These are phyloP conservation scores for Zelostemma sp. DNA, from an alignment of 1,140 invertebrate species.

Conservation along the genomic window DNA sequence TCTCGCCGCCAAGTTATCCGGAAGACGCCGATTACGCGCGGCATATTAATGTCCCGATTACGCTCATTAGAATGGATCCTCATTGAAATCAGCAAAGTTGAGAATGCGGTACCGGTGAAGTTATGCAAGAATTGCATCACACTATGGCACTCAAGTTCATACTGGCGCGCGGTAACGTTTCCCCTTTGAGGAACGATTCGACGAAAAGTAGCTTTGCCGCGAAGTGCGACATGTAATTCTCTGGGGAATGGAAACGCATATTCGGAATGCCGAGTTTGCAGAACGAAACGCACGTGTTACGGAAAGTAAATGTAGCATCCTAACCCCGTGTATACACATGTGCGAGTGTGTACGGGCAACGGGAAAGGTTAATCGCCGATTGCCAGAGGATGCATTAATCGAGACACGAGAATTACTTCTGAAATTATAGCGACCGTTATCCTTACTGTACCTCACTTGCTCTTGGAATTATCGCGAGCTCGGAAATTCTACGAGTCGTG, in stretches of 20 bases:
- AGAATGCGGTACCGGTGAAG: too few species aligned
- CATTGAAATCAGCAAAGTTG: too few species aligned
- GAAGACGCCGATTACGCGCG: slow-evolving; percentile 45
- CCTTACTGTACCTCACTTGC: slow-evolving; percentile 37
- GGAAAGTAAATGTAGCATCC: slow-evolving; percentile 34
- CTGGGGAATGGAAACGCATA: slow-evolving; percentile 25
- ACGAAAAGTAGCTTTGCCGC: slow-evolving; percentile 23
- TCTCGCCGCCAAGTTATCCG: slow-evolving; percentile 31
- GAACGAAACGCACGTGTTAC: slow-evolving; percentile 28
- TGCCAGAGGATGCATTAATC: slow-evolving; percentile 44
- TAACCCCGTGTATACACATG: slow-evolving; percentile 9
- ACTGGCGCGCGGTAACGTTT: too few species aligned
- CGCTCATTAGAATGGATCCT: too few species aligned
- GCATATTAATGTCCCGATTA: too few species aligned
- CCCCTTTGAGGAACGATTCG: slow-evolving; percentile 8
- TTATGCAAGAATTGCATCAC: too few species aligned
- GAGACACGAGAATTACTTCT: slow-evolving; percentile 41
- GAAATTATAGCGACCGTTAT: slow-evolving; percentile 48
- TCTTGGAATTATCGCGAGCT: slow-evolving; percentile 20
- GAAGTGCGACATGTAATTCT: slow-evolving; percentile 27
- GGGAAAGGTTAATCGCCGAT: slow-evolving; percentile 34
- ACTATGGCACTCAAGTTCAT: too few species aligned
- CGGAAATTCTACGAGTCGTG: slow-evolving; percentile 15
- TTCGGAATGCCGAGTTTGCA: slow-evolving; percentile 32
- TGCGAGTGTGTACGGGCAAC: slow-evolving; percentile 13